A percentile compares a stretch with the other conserved stretches of the same genome.
Evolutionary conservation across 2,888 invertebrate genomes (phyloP).

Genomic region (Mythimna albipuncta): DNA sequence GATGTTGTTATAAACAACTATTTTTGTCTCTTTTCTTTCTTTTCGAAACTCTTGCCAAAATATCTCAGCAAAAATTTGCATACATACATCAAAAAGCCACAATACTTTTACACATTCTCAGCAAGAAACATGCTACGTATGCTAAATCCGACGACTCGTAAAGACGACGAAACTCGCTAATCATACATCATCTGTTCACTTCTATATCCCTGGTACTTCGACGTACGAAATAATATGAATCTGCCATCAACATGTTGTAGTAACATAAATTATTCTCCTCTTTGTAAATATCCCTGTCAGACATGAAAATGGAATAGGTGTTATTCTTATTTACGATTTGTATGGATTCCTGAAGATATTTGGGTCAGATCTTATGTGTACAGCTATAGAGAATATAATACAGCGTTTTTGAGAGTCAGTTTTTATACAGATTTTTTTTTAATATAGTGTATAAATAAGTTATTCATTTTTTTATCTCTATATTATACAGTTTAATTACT

Average conservation of each 20-base stretch:
- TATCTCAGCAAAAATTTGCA: too few relatives aligned
- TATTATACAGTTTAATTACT: too few relatives aligned
- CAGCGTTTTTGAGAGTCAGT: neutral
- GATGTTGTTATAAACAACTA: too few relatives aligned
- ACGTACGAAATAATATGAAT: conserved; percentile 37
- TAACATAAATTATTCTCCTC: conserved; percentile 43
- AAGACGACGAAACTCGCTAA: conserved; percentile 19
- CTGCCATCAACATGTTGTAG: conserved; percentile 45
- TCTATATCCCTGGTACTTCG: conserved; percentile 34
- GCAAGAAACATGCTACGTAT: neutral
- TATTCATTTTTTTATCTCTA: too few relatives aligned
- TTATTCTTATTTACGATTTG: conserved; percentile 55
- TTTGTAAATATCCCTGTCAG: conserved; percentile 48
- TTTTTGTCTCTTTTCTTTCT: too few relatives aligned
- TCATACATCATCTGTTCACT: conserved; percentile 18
- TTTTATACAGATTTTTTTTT: neutral
- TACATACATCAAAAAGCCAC: too few relatives aligned
- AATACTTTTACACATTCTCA: too few relatives aligned
- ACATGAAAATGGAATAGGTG: conserved; percentile 49
- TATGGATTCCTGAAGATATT: conserved; percentile 28
- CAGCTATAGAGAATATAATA: neutral
- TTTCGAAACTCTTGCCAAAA: too few relatives aligned
- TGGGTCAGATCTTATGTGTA: conserved; percentile 18
- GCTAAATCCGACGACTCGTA: conserved; percentile 23
- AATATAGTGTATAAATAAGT: neutral